Evolutionary conservation across 2,113 vertebrate species (phyloP), one percentile per base, ranked within the genome.

Genomic region (Misgurnus mizolepis): DNA sequence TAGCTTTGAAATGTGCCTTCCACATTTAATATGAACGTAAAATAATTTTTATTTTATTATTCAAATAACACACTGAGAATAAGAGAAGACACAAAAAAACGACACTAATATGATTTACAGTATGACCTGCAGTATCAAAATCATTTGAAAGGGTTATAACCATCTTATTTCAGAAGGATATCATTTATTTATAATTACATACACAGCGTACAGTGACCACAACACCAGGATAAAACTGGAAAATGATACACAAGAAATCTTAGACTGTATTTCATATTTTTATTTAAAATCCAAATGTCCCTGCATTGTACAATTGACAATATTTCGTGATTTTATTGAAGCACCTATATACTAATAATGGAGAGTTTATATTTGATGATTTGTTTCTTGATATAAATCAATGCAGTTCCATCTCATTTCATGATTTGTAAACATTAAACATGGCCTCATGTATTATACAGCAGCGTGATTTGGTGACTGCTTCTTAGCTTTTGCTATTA

Each of bases 401-500:
- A 41, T 2, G 39, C 40, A 5, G 40, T 45, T 73, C n/a, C 43
- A 45, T 45, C 14, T 71, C 39, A 27, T 22, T 55, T 27, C 12
- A 34, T 41, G n/a, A 65, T 80, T 71, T 50, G 22, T 43, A n/a
- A 62, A 41, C 27, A 53, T 68, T 64, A 64, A 67, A 67, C 58
- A 75, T 76, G 58, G 40, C 67, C 70, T 76, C 55, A 17, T 84
- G 82, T 80, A 58, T 82, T 15, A 78, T 69, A 68, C 62, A 80
- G 80, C 76, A 77, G 76, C 64, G 80, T 71, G 73, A 61, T 83
- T 84, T 77, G 83, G 71, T 61, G 67, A 79, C 61, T 86, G 79
- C 77, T 65, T 83, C 47, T 84, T 62, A 73, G 67, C 77, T 84
- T 84, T 80, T 80, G 67, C 55, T 80, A 67, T 73, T 14, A 64